Conservation (phyloP, 2,113 vertebrate species). For the Dasypus novemcinctus region DNA sequence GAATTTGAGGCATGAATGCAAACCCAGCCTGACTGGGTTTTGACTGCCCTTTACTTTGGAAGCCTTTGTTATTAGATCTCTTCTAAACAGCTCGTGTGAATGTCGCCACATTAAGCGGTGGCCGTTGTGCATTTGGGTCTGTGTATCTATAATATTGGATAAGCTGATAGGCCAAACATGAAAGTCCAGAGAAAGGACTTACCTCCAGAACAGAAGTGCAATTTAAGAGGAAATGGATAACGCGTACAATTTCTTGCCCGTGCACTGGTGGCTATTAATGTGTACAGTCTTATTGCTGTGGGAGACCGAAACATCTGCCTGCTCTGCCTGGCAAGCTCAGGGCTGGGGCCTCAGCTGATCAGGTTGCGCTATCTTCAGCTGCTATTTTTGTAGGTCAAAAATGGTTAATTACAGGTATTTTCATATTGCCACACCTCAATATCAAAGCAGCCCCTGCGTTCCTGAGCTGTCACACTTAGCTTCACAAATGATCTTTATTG, state of each 20-base stretch:
- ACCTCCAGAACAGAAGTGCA: background rate
- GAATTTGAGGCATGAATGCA: background rate
- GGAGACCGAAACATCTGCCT: background rate
- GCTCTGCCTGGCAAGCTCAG: accelerated
- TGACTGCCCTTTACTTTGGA: background rate
- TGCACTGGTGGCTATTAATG: background rate
- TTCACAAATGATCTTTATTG: accelerated
- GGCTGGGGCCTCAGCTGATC: background rate
- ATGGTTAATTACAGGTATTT: background rate
- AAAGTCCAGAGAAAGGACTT: too few species aligned
- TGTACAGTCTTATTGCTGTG: accelerated
- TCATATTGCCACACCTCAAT: background rate
- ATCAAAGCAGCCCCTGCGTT: background rate
- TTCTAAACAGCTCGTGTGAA: background rate
- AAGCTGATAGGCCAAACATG: background rate
- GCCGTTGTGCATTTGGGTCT: background rate
- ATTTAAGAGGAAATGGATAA: background rate
- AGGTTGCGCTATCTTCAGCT: background rate
- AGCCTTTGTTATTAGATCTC: background rate
- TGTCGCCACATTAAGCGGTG: background rate
- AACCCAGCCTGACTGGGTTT: background rate
- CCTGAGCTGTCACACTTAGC: accelerated
- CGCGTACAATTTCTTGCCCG: background rate
- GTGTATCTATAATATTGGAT: background rate
- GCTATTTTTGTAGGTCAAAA: background rate